Conservation (phyloP, 2,797 vertebrate genomes). For the Galaxias olidus region DNA sequence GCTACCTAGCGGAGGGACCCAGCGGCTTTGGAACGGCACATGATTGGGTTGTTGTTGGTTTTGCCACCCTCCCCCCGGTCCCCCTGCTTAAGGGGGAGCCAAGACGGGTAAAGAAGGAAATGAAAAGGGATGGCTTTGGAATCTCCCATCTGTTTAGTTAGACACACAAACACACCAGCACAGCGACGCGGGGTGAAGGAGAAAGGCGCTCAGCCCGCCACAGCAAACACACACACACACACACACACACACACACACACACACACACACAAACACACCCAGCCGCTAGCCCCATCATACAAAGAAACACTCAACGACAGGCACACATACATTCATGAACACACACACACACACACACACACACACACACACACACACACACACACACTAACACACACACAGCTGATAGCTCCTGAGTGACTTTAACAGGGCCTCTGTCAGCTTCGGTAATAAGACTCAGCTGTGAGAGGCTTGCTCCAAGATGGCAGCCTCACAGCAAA, state of each 20-base stretch:
- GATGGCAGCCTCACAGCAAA: constrained; percentile 45
- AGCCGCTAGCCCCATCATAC: too few species aligned
- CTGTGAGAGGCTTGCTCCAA: constrained; percentile 37
- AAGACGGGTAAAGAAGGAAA: constrained; percentile 24
- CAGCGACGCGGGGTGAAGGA: neutral
- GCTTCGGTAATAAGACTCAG: constrained; percentile 44
- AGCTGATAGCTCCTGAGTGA: constrained; percentile 21
- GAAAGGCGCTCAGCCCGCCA: neutral
- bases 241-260: neutral
- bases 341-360: neutral
- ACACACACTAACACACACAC: neutral
- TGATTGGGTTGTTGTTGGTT: constrained; percentile 8
- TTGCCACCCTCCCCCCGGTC: too few species aligned
- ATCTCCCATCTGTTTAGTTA: neutral
- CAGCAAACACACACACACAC: constrained; percentile 12
- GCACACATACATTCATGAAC: constrained; percentile 9
- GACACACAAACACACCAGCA: constrained; percentile 5
- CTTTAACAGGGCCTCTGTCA: constrained; percentile 38
- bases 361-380: neutral
- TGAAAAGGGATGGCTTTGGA: constrained; percentile 31
- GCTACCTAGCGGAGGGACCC: constrained; percentile 4
- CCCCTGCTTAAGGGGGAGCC: constrained; percentile 23
- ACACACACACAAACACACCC: neutral
- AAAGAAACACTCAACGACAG: neutral
- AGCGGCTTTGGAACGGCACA: constrained; percentile 25